phyloP scores from a whole-genome alignment of 2,113 vertebrate species.

The Ailurus styani region DNA sequence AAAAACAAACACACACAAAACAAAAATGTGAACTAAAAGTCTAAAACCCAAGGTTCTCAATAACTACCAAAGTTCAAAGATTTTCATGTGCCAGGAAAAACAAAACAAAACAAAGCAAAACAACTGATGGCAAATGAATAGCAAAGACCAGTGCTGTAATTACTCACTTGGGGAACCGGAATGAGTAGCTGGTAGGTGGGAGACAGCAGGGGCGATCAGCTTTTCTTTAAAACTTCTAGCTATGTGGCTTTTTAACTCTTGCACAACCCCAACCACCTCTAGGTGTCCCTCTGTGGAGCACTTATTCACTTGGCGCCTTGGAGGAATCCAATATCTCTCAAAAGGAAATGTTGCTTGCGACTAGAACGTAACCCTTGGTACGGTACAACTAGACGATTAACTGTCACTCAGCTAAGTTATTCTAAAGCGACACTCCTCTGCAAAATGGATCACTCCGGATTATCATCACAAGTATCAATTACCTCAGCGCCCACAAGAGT shows the following conservation, averaged over 20 bases:
- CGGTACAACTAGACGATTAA: neutral
- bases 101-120: neutral
- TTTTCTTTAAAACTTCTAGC: constrained; percentile 26
- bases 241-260: neutral
- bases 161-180: neutral
- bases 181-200: neutral
- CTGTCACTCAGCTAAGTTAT: neutral
- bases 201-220: neutral
- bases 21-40: neutral
- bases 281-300: neutral
- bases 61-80: neutral
- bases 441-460: neutral
- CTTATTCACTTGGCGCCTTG: neutral
- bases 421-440: neutral
- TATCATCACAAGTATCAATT: neutral
- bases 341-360: neutral
- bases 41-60: constrained; percentile 12
- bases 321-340: neutral
- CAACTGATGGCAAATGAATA: neutral
- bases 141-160: neutral
- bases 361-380: neutral
- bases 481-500: neutral
- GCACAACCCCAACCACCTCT: neutral
- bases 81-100: neutral
- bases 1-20: neutral